Base-by-base conservation (phyloP, 2,113 vertebrate genomes). In the Calidris pygmaea region DNA sequence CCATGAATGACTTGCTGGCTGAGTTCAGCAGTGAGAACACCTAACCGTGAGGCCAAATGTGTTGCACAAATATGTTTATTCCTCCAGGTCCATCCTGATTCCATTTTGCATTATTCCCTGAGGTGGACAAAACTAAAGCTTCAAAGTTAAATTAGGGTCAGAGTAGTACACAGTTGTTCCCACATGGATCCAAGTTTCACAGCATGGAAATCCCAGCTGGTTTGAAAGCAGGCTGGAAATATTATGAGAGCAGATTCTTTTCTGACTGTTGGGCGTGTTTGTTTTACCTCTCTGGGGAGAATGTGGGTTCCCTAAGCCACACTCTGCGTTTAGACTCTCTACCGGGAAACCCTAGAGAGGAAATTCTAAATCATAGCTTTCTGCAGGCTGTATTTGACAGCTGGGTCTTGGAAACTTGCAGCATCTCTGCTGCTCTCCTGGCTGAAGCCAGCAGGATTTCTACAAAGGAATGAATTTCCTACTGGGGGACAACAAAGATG, bases 311-410 rank as follows among this genome's bases (percentile, higher is more conserved):
- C 77, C 79, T 78, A 90, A 90, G 85, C 84, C 88, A 39, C 52
- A 79, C 37, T 91, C 76, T 80, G 32, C 59, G 78, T 95, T 97
- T 95, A 93, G 87, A 50, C 34, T 52, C 62, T 91, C 62, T 78
- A 70, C 65, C 34, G 3, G 84, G 81, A 96, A 96, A 89, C 87
- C 59, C 70, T 87, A 59, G 80, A 90, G 89, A 77, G 85, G 93
- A 96, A 95, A 92, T 80, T 82, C 73, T 88, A 90, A 90, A 95
- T 96, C 63, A 90, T 29, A 94, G 41, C 55, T 87, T 93, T 94
- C 75, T 90, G 29, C 67, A n/a, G 3, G 1, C 66, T 72, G 27
- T 41, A 63, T 43, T 91, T 92, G 63, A 59, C 80, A 90, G 62
- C 50, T 0, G 6, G 32, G 12, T 56, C 55, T 81, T 72, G 41